These are phyloP conservation scores for Stenopsyche tienmushanensis DNA, from an alignment of 1,140 invertebrate genomes.

Conservation along the genomic window DNA sequence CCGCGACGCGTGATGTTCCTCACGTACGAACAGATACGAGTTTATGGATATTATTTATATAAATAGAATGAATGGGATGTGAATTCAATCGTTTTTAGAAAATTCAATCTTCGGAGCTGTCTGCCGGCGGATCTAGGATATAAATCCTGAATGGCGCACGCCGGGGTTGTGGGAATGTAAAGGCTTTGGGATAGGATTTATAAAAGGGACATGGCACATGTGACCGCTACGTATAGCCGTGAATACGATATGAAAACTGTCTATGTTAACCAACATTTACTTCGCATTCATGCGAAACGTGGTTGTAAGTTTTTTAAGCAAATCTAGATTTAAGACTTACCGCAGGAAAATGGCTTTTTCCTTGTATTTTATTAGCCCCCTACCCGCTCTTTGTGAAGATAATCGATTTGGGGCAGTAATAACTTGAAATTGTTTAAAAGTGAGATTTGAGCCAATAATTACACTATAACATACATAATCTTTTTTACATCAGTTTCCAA, in stretches of 20 bases:
- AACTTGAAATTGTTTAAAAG: neutral
- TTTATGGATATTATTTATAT: too few relatives aligned
- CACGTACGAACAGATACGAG: too few relatives aligned
- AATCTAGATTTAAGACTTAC: neutral
- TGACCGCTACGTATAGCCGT: conserved; percentile 20
- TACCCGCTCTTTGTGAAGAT: too few relatives aligned
- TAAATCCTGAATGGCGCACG: conserved; percentile 38
- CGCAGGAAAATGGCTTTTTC: too few relatives aligned
- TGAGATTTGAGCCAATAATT: too few relatives aligned
- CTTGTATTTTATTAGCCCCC: neutral
- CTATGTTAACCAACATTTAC: conserved; percentile 22
- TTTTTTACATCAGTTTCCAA: too few relatives aligned
- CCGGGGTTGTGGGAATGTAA: conserved; percentile 34
- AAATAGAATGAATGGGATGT: too few relatives aligned
- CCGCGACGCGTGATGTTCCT: too few relatives aligned
- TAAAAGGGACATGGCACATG: conserved; percentile 27
- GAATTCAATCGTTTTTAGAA: conserved; percentile 33
- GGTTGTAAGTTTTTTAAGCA: conserved; percentile 6
- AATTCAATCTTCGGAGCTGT: conserved; percentile 40
- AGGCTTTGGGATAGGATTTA: conserved; percentile 30
- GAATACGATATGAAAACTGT: conserved; percentile 20
- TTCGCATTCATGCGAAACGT: conserved; percentile 10
- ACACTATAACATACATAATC: too few relatives aligned
- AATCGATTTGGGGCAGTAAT: too few relatives aligned
- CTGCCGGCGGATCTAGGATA: conserved; percentile 36